A percentile compares a stretch with the other conserved stretches of the same genome.
These are phyloP conservation scores for Drosophila cardini DNA, from an alignment of 1,140 invertebrate species.

Conservation along the genomic window DNA sequence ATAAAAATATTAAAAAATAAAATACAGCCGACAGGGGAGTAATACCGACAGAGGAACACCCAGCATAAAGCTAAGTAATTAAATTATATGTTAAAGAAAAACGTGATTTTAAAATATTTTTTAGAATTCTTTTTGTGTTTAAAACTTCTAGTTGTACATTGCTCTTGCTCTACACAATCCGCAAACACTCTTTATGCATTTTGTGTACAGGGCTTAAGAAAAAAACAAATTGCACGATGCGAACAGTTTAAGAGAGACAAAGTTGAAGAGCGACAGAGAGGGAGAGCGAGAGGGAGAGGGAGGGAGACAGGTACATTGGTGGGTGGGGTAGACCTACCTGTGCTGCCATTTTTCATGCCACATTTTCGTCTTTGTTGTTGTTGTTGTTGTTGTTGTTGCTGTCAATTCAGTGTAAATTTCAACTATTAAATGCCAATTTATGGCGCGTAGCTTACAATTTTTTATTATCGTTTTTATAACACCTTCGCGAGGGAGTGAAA, in stretches of 20 bases:
- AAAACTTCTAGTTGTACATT: no score
- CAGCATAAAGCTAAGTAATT: no score
- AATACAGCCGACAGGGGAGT: background rate
- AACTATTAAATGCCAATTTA: slow-evolving; percentile 83
- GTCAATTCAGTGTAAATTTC: slow-evolving; percentile 82
- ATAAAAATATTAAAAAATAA: background rate
- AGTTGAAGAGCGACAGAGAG: background rate
- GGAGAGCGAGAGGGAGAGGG: background rate
- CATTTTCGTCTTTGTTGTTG: slow-evolving; percentile 40
- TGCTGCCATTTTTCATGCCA: slow-evolving; percentile 45
- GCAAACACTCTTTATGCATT: no score
- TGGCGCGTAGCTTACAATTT: slow-evolving; percentile 82
- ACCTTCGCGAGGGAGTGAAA: slow-evolving; percentile 44
- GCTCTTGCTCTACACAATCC: no score
- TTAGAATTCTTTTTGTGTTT: no score
- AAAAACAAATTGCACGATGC: slow-evolving; percentile 10
- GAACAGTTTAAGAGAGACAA: background rate
- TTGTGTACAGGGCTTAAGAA: no score
- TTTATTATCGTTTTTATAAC: slow-evolving; percentile 82
- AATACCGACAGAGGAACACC: no score
- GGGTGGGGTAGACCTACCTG: slow-evolving; percentile 44
- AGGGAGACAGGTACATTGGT: background rate
- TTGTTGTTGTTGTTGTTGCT: slow-evolving; percentile 40
- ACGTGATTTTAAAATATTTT: no score
- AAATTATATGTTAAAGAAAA: no score